Evolutionary conservation across 2,888 invertebrate genomes (phyloP).

Genomic region (Sericinus montela): DNA sequence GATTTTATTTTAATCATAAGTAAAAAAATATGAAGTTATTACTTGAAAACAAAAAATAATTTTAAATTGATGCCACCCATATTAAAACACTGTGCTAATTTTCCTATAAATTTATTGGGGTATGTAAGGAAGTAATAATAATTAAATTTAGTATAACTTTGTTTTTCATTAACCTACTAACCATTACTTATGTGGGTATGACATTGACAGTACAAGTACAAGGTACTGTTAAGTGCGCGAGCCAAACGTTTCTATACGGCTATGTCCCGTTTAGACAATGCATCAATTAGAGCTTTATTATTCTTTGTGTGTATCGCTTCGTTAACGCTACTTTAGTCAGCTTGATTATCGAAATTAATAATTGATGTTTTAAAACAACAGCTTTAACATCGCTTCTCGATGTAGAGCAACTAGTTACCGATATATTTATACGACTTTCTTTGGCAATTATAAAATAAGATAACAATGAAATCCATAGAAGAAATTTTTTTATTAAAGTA

Average conservation of each 20-base stretch:
- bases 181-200: constrained; percentile 25
- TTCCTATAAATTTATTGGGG: not conserved
- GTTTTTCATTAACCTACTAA: constrained; percentile 38
- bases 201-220: constrained; percentile 40
- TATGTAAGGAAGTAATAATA: constrained; percentile 13
- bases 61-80: no score
- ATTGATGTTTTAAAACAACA: not conserved
- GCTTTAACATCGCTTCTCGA: not conserved
- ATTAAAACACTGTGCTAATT: not conserved
- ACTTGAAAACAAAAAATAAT: no score
- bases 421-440: not conserved
- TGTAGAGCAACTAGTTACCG: not conserved
- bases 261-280: constrained; percentile 46
- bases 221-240: constrained; percentile 53
- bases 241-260: constrained; percentile 47
- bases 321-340: constrained; percentile 19
- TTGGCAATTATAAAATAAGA: constrained; percentile 4
- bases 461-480: constrained; percentile 1
- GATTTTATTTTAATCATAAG: no score
- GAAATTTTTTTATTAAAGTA: not conserved
- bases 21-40: no score
- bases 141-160: constrained; percentile 21
- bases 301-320: constrained; percentile 47
- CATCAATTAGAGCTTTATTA: constrained; percentile 60
- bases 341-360: constrained; percentile 10